Percentiles rank a stretch among this genome's conserved stretches.
phyloP scores from a whole-genome alignment of 2,888 invertebrate species.

The Rhaphigaster nebulosa region DNA sequence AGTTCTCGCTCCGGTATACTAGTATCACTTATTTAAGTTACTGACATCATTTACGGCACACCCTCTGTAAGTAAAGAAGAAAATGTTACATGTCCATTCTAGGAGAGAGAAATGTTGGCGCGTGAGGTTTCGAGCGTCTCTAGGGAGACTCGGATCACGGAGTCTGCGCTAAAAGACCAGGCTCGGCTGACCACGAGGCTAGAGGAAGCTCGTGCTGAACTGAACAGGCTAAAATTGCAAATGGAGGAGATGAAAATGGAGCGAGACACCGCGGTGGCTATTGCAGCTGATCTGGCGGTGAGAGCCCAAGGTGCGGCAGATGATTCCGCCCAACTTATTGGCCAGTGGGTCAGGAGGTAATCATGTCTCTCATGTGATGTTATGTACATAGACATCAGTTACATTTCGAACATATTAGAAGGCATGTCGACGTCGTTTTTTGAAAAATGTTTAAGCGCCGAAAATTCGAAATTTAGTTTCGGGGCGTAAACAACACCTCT shows the following conservation, averaged over 20 bases:
- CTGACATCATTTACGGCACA: no score
- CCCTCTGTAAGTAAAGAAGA: no score
- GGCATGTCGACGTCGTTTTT: no score
- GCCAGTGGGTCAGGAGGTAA: conserved; percentile 52
- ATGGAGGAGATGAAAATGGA: conserved; percentile 35
- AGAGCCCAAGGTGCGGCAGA: conserved; percentile 30
- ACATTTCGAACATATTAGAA: no score
- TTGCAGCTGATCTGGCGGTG: conserved; percentile 45
- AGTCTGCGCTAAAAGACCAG: conserved; percentile 50
- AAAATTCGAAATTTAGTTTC: no score
- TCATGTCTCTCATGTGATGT: not conserved
- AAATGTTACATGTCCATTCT: no score
- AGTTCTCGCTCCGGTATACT: no score
- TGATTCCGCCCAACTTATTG: not conserved
- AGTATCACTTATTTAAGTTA: no score
- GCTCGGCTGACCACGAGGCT: conserved; percentile 13
- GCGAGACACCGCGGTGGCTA: conserved; percentile 40
- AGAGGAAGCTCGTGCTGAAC: conserved; percentile 44
- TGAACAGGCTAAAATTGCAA: not conserved
- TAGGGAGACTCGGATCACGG: conserved; percentile 43
- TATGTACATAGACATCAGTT: no score
- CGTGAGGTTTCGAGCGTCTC: conserved; percentile 3
- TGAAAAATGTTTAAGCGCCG: no score
- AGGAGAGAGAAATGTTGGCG: conserved; percentile 41
- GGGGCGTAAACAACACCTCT: no score